These are phyloP conservation scores for Alethe diademata DNA, from an alignment of 2,113 vertebrate genomes.

Conservation along the genomic window DNA sequence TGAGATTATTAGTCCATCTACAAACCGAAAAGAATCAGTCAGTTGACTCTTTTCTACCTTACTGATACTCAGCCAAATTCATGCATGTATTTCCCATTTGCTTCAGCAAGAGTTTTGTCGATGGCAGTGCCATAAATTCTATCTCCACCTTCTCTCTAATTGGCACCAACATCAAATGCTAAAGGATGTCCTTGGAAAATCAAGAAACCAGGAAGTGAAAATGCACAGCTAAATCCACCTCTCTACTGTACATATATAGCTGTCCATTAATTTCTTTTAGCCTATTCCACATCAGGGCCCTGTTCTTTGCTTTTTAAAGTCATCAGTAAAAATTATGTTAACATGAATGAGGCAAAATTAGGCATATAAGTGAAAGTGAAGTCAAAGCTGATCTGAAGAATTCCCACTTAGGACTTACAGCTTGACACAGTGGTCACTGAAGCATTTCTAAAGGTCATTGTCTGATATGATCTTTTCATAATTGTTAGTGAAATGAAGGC, in stretches of 20 bases:
- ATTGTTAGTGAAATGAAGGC: slow-evolving; percentile 46
- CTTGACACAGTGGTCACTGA: slow-evolving; percentile 14
- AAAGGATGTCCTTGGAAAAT: slow-evolving; percentile 55
- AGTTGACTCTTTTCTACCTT: slow-evolving; percentile 7
- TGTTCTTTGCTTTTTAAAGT: neutral
- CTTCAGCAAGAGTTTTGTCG: slow-evolving; percentile 27
- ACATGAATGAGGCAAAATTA: neutral
- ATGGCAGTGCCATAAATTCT: slow-evolving; percentile 38
- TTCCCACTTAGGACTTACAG: neutral
- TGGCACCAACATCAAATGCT: slow-evolving; percentile 47
- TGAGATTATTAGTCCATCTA: neutral
- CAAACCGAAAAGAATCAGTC: slow-evolving; percentile 34
- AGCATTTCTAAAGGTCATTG: slow-evolving; percentile 44
- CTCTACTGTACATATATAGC: neutral
- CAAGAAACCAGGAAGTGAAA: slow-evolving; percentile 10
- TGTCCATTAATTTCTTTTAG: neutral
- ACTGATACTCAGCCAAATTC: slow-evolving; percentile 19
- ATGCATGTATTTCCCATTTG: slow-evolving; percentile 18
- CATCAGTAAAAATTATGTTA: slow-evolving; percentile 19
- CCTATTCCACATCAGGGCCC: neutral
- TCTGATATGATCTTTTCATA: slow-evolving; percentile 57
- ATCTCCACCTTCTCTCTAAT: slow-evolving; percentile 32
- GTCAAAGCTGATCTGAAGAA: slow-evolving; percentile 19
- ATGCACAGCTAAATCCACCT: neutral
- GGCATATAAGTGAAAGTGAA: neutral